These are phyloP conservation scores for Myiopsitta monachus DNA, from an alignment of 2,113 vertebrate species.

Conservation along the genomic window DNA sequence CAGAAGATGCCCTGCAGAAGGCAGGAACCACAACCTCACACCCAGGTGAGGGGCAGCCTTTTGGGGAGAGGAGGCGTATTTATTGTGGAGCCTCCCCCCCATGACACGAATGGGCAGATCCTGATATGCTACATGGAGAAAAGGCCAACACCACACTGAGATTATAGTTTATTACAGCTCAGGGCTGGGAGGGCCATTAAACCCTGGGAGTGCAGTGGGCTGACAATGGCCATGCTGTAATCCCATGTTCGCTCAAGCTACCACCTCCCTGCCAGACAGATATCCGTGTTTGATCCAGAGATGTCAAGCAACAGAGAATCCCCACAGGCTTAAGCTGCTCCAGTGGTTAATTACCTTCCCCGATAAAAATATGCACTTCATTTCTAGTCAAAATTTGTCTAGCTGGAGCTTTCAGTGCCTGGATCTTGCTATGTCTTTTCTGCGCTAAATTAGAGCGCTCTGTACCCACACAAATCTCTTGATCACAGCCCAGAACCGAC, in stretches of 20 bases:
- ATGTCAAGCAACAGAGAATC: slow-evolving; percentile 5
- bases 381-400: slow-evolving; percentile 19
- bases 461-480: slow-evolving; percentile 19
- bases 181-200: not conserved
- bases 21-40: not conserved
- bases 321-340: not conserved
- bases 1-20: not conserved
- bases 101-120: not conserved
- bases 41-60: not conserved
- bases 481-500: slow-evolving; percentile 27
- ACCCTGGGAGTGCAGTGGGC: accelerated
- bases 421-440: not conserved
- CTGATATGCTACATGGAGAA: not conserved
- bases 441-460: not conserved
- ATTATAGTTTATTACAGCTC: not conserved
- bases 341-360: slow-evolving; percentile 38
- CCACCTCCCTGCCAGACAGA: not conserved
- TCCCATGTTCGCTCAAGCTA: not conserved
- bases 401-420: not conserved
- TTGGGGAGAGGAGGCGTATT: not conserved
- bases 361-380: not conserved
- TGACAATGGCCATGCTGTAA: accelerated
- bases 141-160: not conserved
- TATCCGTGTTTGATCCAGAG: not conserved
- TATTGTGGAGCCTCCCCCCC: not conserved